phyloP scores from a whole-genome alignment of 2,113 vertebrate genomes.

The Cygnus buccinator region DNA sequence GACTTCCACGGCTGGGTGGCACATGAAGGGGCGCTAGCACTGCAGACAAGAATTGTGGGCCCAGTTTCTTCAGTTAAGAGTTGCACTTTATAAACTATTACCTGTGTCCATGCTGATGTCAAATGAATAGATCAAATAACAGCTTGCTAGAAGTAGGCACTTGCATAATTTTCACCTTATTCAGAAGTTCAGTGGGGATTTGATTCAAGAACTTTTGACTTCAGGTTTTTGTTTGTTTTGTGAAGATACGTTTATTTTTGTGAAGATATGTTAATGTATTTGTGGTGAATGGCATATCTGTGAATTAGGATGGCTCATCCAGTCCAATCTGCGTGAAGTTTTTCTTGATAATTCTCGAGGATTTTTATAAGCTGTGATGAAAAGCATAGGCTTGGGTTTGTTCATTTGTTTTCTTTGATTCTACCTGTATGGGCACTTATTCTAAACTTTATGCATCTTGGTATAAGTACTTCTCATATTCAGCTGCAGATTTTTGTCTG shows the following conservation, averaged over 20 bases:
- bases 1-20: neutral
- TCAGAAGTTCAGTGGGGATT: neutral
- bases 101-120: fast-evolving
- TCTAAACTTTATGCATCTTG: neutral
- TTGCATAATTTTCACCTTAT: neutral
- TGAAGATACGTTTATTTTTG: neutral
- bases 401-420: neutral
- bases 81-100: fast-evolving
- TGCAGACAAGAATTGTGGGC: neutral
- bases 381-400: neutral
- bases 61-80: neutral
- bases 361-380: neutral
- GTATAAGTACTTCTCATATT: neutral
- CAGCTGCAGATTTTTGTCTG: neutral
- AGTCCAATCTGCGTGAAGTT: neutral
- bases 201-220: neutral
- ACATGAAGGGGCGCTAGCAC: neutral
- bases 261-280: neutral
- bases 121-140: neutral
- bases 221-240: neutral
- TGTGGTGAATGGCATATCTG: neutral
- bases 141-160: neutral
- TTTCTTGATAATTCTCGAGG: neutral
- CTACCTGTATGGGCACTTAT: neutral
- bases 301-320: neutral